Evolutionary conservation across 2,113 vertebrate genomes (phyloP).

Genomic region (Ia io): DNA sequence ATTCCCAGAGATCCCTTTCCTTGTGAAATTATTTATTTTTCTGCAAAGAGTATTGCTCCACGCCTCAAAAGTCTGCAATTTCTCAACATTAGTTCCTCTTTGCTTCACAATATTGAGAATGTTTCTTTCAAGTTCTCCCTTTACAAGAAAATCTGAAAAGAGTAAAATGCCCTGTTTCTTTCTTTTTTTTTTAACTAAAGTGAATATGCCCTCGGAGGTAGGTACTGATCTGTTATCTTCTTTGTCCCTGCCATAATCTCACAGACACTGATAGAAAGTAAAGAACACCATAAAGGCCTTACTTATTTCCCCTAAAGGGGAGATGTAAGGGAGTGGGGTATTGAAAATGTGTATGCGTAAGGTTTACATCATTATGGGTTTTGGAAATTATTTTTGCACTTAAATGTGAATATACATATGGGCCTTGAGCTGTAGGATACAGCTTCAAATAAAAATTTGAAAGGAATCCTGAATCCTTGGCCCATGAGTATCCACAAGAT

Average conservation of each 20-base stretch:
- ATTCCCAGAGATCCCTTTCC: background rate
- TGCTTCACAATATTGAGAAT: background rate
- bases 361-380: background rate
- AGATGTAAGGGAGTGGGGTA: background rate
- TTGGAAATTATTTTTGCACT: background rate
- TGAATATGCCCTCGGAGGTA: background rate
- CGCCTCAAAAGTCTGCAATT: constrained; percentile 4
- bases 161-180: background rate
- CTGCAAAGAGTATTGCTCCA: constrained; percentile 16
- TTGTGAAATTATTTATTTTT: background rate
- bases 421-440: background rate
- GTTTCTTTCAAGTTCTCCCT: constrained; percentile 60
- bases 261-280: background rate
- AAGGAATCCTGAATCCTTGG: background rate
- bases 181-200: background rate
- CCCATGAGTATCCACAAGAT: background rate
- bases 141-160: constrained; percentile 56
- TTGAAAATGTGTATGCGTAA: background rate
- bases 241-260: background rate
- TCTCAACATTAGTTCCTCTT: constrained; percentile 60
- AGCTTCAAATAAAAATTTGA: background rate
- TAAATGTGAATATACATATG: background rate
- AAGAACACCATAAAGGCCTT: background rate
- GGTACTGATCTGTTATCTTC: background rate
- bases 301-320: background rate